Conservation (phyloP, 1,140 invertebrate genomes). For the Drosophila hydei region DNA sequence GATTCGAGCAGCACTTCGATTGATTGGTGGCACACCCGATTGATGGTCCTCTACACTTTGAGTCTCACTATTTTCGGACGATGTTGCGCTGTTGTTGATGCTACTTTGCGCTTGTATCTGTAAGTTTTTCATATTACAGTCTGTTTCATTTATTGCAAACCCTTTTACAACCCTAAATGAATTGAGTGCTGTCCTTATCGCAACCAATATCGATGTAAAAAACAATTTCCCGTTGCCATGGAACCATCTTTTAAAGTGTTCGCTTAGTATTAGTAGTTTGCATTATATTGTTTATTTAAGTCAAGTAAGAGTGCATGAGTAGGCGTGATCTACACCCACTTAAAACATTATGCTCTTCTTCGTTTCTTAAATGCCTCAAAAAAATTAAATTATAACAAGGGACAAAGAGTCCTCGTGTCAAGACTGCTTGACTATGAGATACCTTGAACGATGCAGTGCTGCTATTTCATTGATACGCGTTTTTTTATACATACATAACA, state of each 20-base stretch:
- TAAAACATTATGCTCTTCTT: too few species aligned
- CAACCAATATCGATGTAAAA: constrained; percentile 72
- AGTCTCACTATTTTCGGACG: constrained; percentile 77
- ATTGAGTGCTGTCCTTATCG: constrained; percentile 35
- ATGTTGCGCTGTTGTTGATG: constrained; percentile 72
- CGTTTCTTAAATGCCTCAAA: too few species aligned
- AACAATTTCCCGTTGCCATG: constrained; percentile 66
- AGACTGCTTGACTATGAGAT: too few species aligned
- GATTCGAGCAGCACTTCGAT: constrained; percentile 50
- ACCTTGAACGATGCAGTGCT: too few species aligned
- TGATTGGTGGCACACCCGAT: constrained; percentile 29
- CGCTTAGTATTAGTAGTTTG: not conserved
- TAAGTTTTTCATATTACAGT: constrained; percentile 57
- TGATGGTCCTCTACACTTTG: constrained; percentile 73
- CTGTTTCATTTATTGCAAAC: constrained; percentile 32
- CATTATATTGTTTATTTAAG: too few species aligned
- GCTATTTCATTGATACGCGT: too few species aligned
- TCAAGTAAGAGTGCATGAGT: too few species aligned
- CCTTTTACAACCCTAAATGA: constrained; percentile 40
- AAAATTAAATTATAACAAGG: too few species aligned
- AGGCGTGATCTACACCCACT: too few species aligned
- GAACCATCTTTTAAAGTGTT: constrained; percentile 1
- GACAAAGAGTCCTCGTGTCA: too few species aligned
- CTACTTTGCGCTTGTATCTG: constrained; percentile 46
- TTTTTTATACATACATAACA: too few species aligned